Evolutionary conservation across 2,797 vertebrate species (phyloP), one percentile per base, ranked within the genome.

Genomic region (Chaunax sp.): DNA sequence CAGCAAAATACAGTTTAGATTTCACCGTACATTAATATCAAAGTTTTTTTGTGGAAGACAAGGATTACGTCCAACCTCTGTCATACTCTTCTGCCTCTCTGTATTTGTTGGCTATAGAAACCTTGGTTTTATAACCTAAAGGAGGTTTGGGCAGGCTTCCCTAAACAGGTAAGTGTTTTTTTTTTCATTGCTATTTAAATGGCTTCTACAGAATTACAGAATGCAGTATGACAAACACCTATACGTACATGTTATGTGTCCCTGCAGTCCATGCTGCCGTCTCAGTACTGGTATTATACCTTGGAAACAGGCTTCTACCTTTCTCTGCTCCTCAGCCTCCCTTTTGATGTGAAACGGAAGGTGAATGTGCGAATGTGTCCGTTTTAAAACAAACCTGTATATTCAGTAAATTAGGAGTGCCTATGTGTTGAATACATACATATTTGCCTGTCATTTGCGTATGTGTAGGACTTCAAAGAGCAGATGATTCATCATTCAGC

Each of bases 251-350:
- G 5, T 68, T 40, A 7, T 71, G 44, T 78, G 53, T 87, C 14
- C 55, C 28, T 80, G 12, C 78, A 98, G 96, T 91, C 95, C 9
- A 44, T 98, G 90, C 93, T 98, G 75, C 84, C 89, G 0, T 99
- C 97, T 19, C 97, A 99, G 49, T 96, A 98, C 81, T 98, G 95
- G 95, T 97, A 98, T 89, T 99, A 98, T 89, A 91, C 95, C 62
- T 55, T 90, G 57, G 96, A 98, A 88, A 94, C 97, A 78, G 93
- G 95, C 41, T 99, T 98, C 88, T 98, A 98, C 73, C 91, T 94
- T 81, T 97, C 97, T 56, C 92, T 98, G 53, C 33, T 98, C 54
- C 92, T 98, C 80, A 97, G 96, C 1, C 90, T 98, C 1, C 91
- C 96, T 1, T 91, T 92, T 45, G 97, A 98, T 67, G 90, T 90